These are phyloP conservation scores for Lepisosteus oculatus DNA, from an alignment of 2,113 vertebrate genomes.

Conservation along the genomic window DNA sequence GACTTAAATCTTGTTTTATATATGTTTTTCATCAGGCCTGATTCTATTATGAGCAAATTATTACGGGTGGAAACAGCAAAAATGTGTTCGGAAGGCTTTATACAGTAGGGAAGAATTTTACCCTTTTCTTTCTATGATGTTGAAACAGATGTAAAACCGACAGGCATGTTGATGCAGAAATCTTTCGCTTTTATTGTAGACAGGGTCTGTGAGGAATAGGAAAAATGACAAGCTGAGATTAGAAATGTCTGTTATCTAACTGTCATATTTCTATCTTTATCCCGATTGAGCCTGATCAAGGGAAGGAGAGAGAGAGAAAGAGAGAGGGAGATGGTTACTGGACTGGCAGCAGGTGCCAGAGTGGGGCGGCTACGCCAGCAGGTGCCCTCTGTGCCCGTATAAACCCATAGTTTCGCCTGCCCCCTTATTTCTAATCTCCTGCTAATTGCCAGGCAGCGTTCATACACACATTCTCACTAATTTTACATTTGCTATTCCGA, in stretches of 20 bases:
- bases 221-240: constrained; percentile 36
- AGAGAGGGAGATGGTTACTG: constrained; percentile 31
- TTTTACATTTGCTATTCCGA: constrained; percentile 96
- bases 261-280: constrained; percentile 53
- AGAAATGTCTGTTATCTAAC: constrained; percentile 46
- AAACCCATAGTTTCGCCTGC: constrained; percentile 57
- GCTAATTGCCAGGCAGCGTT: constrained; percentile 91
- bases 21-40: too few species aligned
- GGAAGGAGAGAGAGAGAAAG: constrained; percentile 15
- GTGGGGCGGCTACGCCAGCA: constrained; percentile 28
- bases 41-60: too few species aligned
- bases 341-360: constrained; percentile 36
- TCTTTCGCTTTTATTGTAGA: constrained; percentile 39
- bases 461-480: constrained; percentile 94
- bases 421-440: constrained; percentile 56
- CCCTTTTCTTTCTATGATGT: constrained; percentile 9
- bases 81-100: too few species aligned
- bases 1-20: too few species aligned
- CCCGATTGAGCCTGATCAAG: constrained; percentile 23
- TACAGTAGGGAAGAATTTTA: not conserved
- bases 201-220: constrained; percentile 39
- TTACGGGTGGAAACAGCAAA: not conserved
- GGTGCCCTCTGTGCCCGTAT: constrained; percentile 41
- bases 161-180: constrained; percentile 27
- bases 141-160: constrained; percentile 41